A percentile compares a stretch with the other conserved stretches of the same genome.
Conservation (phyloP, 2,113 vertebrate species). For the Maccullochella peelii region DNA sequence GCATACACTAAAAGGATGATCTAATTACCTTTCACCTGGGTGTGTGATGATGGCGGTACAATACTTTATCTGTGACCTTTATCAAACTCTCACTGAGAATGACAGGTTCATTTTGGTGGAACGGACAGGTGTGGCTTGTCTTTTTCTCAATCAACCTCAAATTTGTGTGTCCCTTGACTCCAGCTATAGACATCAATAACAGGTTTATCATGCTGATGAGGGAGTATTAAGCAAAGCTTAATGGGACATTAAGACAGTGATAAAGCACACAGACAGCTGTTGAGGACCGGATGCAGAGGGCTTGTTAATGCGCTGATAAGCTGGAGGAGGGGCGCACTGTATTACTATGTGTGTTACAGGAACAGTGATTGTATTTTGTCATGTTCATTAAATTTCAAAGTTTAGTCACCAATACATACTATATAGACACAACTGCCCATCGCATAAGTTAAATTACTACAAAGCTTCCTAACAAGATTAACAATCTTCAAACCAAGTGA, state of each 20-base stretch:
- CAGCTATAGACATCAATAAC: slow-evolving; percentile 67
- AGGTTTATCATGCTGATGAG: slow-evolving; percentile 76
- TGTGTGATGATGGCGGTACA: slow-evolving; percentile 14
- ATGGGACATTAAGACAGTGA: slow-evolving; percentile 74
- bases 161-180: slow-evolving; percentile 66
- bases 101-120: slow-evolving; percentile 43
- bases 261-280: slow-evolving; percentile 75
- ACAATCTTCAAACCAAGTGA: not conserved
- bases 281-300: slow-evolving; percentile 60
- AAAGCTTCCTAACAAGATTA: not conserved
- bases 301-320: slow-evolving; percentile 73
- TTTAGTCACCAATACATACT: not conserved
- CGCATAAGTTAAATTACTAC: slow-evolving; percentile 10
- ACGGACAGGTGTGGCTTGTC: slow-evolving; percentile 61
- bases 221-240: slow-evolving; percentile 73
- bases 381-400: slow-evolving; percentile 7
- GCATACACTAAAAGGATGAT: slow-evolving; percentile 12
- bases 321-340: slow-evolving; percentile 19
- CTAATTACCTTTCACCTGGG: slow-evolving; percentile 50
- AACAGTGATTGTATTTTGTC: slow-evolving; percentile 19
- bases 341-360: slow-evolving; percentile 18
- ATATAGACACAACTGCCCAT: not conserved
- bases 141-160: slow-evolving; percentile 58
- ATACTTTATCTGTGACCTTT: slow-evolving; percentile 61
- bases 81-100: slow-evolving; percentile 42